Evolutionary conservation across 1,140 invertebrate genomes (phyloP).

Genomic region (Euura saliciscinereae): DNA sequence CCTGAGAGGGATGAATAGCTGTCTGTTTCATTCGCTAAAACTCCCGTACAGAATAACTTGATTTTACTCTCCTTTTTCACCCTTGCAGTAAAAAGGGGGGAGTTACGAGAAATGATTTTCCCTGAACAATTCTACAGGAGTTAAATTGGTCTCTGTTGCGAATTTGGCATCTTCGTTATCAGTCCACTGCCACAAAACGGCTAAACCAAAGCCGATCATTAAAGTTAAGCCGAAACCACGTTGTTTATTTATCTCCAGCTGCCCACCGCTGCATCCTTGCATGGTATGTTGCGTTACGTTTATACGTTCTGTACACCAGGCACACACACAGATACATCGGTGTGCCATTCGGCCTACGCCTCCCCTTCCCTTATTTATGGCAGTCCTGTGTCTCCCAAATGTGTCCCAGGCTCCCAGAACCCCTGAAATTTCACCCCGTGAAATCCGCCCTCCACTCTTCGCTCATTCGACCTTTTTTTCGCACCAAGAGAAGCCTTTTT

Average conservation of each 20-base stretch:
- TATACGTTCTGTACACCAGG: neutral
- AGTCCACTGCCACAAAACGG: neutral
- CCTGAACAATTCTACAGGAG: too few relatives aligned
- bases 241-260: slow-evolving; percentile 32
- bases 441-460: neutral
- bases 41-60: too few relatives aligned
- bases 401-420: slow-evolving; percentile 9
- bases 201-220: slow-evolving; percentile 24
- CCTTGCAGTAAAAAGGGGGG: too few relatives aligned
- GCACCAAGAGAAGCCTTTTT: neutral
- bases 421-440: neutral
- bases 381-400: slow-evolving; percentile 19
- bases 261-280: slow-evolving; percentile 21
- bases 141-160: too few relatives aligned
- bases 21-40: too few relatives aligned
- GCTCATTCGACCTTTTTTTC: neutral
- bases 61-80: too few relatives aligned
- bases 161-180: neutral
- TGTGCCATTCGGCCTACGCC: slow-evolving; percentile 21
- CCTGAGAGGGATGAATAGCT: too few relatives aligned
- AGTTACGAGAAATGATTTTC: too few relatives aligned
- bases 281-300: neutral
- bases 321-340: slow-evolving; percentile 6
- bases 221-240: slow-evolving; percentile 25
- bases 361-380: slow-evolving; percentile 37